Evolutionary conservation across 53 echinoderm and acorn worm species (phyloP).

Genomic region (Holothuria scabra): DNA sequence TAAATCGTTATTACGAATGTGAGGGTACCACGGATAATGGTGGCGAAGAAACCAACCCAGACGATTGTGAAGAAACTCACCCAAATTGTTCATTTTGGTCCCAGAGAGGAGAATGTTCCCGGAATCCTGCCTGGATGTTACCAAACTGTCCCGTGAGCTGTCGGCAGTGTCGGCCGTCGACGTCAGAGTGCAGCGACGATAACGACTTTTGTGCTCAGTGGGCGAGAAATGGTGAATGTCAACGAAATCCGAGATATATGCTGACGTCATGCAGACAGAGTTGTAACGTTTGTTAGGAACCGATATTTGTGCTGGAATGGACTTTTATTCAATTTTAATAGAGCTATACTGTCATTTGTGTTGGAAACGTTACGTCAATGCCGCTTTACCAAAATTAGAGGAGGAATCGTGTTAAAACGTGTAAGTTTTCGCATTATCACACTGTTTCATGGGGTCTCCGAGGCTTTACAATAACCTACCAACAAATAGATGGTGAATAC

Average conservation of each 20-base stretch:
- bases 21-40: slow-evolving; percentile 49
- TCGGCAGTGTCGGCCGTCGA: slow-evolving; percentile 1
- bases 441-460: too few relatives aligned
- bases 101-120: slow-evolving; percentile 57
- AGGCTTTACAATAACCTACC: too few relatives aligned
- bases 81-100: slow-evolving; percentile 64
- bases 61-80: slow-evolving; percentile 9
- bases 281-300: too few relatives aligned
- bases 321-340: too few relatives aligned
- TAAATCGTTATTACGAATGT: slow-evolving; percentile 72
- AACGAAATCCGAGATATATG: slow-evolving; percentile 56
- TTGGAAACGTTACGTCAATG: too few relatives aligned
- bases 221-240: slow-evolving; percentile 61
- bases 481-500: too few relatives aligned
- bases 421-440: too few relatives aligned
- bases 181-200: slow-evolving; percentile 48
- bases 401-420: too few relatives aligned
- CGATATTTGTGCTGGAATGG: too few relatives aligned
- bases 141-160: slow-evolving; percentile 68
- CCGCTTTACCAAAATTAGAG: too few relatives aligned
- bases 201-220: slow-evolving; percentile 59
- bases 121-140: slow-evolving; percentile 62
- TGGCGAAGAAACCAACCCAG: slow-evolving; percentile 16
- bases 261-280: not conserved
- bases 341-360: too few relatives aligned